These are phyloP conservation scores for Chironomus tepperi DNA, from an alignment of 1,140 invertebrate genomes.

Conservation along the genomic window DNA sequence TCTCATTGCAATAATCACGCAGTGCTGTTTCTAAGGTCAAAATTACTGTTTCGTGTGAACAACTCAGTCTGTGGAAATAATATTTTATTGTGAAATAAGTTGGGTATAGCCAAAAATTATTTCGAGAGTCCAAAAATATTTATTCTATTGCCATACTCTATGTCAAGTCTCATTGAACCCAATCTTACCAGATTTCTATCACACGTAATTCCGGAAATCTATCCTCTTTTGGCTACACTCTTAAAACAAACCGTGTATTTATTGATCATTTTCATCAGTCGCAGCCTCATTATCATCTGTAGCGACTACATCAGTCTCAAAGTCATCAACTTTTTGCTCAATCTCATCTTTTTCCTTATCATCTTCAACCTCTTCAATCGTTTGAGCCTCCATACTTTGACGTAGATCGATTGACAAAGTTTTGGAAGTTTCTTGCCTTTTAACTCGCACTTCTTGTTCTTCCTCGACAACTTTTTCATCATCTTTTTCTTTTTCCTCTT, in stretches of 20 bases:
- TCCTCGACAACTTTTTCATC: not conserved
- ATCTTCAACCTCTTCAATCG: not conserved
- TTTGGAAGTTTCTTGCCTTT: not conserved
- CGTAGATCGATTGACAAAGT: slow-evolving; percentile 1
- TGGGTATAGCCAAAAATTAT: no score
- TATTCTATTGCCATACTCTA: no score
- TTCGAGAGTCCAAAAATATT: no score
- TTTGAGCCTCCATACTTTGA: not conserved
- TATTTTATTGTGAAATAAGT: no score
- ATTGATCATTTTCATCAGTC: no score
- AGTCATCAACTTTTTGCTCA: not conserved
- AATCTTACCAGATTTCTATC: no score
- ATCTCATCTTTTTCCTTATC: not conserved
- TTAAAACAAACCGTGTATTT: no score
- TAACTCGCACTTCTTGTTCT: not conserved
- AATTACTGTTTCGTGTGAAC: not conserved
- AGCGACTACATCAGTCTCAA: no score
- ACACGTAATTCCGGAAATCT: no score
- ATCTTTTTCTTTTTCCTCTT: not conserved
- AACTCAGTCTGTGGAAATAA: not conserved
- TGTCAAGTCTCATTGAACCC: no score
- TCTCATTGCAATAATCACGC: slow-evolving; percentile 23
- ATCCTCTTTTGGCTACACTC: no score
- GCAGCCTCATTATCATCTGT: no score
- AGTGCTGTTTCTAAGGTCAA: not conserved